phyloP scores from a whole-genome alignment of 2,797 vertebrate species.

The Cetoscarus ocellatus region DNA sequence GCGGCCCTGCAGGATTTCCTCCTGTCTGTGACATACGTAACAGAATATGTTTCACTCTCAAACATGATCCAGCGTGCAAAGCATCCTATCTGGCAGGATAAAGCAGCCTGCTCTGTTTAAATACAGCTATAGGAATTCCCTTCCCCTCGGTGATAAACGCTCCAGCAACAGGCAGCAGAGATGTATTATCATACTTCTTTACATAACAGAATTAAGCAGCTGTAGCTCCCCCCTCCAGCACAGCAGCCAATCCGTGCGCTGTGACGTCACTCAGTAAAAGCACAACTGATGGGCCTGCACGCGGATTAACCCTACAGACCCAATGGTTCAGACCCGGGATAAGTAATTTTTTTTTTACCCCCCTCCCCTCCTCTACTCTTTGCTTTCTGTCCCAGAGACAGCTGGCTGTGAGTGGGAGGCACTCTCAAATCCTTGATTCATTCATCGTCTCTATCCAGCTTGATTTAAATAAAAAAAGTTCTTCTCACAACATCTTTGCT shows the following conservation, averaged over 20 bases:
- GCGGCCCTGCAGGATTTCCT: slow-evolving; percentile 22
- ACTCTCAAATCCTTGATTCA: slow-evolving; percentile 80
- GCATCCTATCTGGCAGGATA: slow-evolving; percentile 11
- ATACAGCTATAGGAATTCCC: slow-evolving; percentile 38
- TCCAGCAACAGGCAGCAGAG: slow-evolving; percentile 60
- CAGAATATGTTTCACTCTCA: slow-evolving; percentile 5
- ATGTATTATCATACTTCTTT: slow-evolving; percentile 82
- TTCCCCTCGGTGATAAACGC: slow-evolving; percentile 48
- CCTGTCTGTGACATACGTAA: neutral
- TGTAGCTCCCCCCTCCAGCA: slow-evolving; percentile 39
- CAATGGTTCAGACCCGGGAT: slow-evolving; percentile 81
- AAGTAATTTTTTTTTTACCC: slow-evolving; percentile 75
- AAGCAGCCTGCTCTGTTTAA: slow-evolving; percentile 31
- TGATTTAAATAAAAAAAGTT: slow-evolving; percentile 74
- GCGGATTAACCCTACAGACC: slow-evolving; percentile 85
- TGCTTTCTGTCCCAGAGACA: slow-evolving; percentile 71
- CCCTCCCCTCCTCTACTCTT: slow-evolving; percentile 22
- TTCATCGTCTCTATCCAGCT: slow-evolving; percentile 78
- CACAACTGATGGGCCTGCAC: slow-evolving; percentile 81
- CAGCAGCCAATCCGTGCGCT: slow-evolving; percentile 71
- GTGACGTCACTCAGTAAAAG: slow-evolving; percentile 85
- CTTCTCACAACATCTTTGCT: slow-evolving; percentile 66
- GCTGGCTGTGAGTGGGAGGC: slow-evolving; percentile 83
- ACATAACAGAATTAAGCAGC: slow-evolving; percentile 85
- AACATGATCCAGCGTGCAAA: slow-evolving; percentile 28